Percentiles rank a stretch among this genome's conserved stretches.
phyloP scores from a whole-genome alignment of 1,140 invertebrate genomes.

The Rhopalosiphum maidis region DNA sequence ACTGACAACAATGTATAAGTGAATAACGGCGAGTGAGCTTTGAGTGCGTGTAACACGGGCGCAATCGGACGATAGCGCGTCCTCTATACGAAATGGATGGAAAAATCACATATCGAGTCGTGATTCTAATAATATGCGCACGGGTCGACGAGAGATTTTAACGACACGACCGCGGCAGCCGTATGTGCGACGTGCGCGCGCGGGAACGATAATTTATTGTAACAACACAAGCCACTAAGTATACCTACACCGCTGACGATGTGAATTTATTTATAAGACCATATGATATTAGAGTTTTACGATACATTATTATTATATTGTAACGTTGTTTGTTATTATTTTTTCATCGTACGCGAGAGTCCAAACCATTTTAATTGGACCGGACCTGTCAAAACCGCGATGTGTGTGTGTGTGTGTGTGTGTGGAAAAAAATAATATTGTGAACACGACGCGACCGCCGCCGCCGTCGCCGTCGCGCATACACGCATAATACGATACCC shows the following conservation, averaged over 20 bases:
- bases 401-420: background rate
- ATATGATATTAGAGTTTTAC: background rate
- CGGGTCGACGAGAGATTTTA: background rate
- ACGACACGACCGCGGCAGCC: background rate
- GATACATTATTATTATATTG: background rate
- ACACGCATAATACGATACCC: background rate
- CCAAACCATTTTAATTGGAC: slow-evolving; percentile 6
- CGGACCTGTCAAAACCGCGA: background rate
- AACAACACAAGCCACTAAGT: background rate
- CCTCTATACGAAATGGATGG: background rate
- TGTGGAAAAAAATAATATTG: background rate
- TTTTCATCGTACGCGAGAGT: background rate
- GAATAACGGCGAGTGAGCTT: background rate
- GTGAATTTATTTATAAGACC: background rate
- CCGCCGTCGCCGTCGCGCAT: too few species aligned
- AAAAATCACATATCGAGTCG: background rate
- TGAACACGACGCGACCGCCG: background rate
- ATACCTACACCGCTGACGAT: background rate
- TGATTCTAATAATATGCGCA: background rate
- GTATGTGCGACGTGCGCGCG: background rate
- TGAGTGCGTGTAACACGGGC: background rate
- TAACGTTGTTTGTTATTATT: background rate
- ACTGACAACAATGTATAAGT: background rate
- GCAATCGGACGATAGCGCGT: background rate
- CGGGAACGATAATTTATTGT: background rate